A percentile compares a stretch with the other conserved stretches of the same genome.
These are phyloP conservation scores for Amphimallon solstitiale DNA, from an alignment of 2,888 invertebrate genomes.

Conservation along the genomic window DNA sequence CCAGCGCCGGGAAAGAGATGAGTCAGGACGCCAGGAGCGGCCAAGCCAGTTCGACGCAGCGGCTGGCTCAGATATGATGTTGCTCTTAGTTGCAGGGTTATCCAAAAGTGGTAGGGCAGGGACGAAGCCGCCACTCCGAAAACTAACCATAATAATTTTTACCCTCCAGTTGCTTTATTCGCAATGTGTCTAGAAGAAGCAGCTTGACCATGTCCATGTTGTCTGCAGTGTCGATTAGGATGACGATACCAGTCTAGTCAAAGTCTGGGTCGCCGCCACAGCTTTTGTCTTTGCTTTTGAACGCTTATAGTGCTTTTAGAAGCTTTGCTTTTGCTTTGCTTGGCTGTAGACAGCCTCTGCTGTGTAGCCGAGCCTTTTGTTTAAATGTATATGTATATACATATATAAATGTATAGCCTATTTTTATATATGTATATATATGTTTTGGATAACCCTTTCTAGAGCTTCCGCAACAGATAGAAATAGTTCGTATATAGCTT, in stretches of 20 bases:
- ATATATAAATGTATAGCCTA: too few relatives aligned
- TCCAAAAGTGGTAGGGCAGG: constrained; percentile 62
- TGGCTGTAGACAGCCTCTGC: constrained; percentile 55
- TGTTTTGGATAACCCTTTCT: constrained; percentile 63
- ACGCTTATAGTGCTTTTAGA: constrained; percentile 51
- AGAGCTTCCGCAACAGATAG: constrained; percentile 59
- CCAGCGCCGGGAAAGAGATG: constrained; percentile 64
- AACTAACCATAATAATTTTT: constrained; percentile 57
- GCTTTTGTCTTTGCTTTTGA: constrained; percentile 49
- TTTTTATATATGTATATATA: constrained; percentile 30
- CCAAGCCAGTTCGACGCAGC: constrained; percentile 40
- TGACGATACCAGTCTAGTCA: constrained; percentile 39
- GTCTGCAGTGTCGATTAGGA: constrained; percentile 51
- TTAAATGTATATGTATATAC: constrained; percentile 35
- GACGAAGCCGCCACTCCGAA: constrained; percentile 60
- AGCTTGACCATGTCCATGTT: constrained; percentile 55
- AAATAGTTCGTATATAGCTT: constrained; percentile 35
- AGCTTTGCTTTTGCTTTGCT: constrained; percentile 52
- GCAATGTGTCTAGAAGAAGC: constrained; percentile 56
- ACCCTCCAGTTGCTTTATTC: constrained; percentile 48
- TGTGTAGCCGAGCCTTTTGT: constrained; percentile 57
- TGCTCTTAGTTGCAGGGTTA: constrained; percentile 68
- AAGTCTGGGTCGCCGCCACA: constrained; percentile 42
- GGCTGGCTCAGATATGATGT: constrained; percentile 72
- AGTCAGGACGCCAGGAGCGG: constrained; percentile 47